Evolutionary conservation across 2,797 vertebrate genomes (phyloP).

Genomic region (Peromyscus eremicus): DNA sequence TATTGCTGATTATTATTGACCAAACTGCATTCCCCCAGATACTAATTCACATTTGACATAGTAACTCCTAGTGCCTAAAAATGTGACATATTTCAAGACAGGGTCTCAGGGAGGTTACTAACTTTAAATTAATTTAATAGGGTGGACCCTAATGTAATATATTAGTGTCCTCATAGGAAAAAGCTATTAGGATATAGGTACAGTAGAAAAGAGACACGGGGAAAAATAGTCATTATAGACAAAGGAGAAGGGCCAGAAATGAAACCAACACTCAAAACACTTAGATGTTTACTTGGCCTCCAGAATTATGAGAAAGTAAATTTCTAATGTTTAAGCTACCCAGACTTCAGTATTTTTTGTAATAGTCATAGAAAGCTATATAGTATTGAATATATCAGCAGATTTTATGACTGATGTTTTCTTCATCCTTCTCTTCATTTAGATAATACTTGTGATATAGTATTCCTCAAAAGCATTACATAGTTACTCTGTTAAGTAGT

Average conservation of each 20-base stretch:
- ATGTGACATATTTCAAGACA: constrained; percentile 31
- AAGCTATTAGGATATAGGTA: background rate
- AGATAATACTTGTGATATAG: background rate
- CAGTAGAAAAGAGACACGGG: background rate
- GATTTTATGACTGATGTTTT: constrained; percentile 29
- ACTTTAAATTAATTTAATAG: background rate
- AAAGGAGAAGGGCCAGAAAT: background rate
- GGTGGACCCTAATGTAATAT: background rate
- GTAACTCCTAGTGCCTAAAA: background rate
- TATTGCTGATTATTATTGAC: background rate
- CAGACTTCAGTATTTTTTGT: background rate
- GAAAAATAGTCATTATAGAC: background rate
- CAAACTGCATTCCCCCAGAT: background rate
- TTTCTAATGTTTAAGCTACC: background rate
- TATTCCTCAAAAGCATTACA: constrained; percentile 26
- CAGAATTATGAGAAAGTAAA: constrained; percentile 33
- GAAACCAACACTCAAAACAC: background rate
- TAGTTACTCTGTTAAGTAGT: background rate
- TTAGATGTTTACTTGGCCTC: background rate
- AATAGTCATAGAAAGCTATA: background rate
- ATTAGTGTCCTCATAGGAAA: background rate
- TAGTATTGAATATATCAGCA: constrained; percentile 21
- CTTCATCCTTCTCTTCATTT: background rate
- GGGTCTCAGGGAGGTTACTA: background rate
- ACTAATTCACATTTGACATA: background rate